A percentile compares a stretch with the other conserved stretches of the same genome.
phyloP scores from a whole-genome alignment of 1,140 invertebrate genomes.

The Diabrotica virgifera region DNA sequence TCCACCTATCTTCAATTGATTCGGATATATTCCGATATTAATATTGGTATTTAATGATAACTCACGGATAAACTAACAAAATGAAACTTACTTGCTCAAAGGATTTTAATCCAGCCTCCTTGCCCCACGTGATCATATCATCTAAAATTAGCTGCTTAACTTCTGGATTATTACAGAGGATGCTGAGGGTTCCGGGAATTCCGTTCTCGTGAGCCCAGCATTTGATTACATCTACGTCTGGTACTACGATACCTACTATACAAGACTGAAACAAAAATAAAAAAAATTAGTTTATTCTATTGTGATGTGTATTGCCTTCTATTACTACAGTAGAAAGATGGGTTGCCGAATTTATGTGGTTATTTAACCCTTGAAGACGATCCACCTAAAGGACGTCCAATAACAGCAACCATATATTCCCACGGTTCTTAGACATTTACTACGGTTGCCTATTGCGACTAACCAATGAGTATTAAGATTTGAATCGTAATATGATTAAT shows the following conservation, averaged over 20 bases:
- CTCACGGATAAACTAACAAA: not conserved
- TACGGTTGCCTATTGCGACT: too few relatives aligned
- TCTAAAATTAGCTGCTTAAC: conserved; percentile 88
- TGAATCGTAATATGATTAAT: too few relatives aligned
- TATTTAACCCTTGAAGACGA: too few relatives aligned
- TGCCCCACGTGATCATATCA: conserved; percentile 85
- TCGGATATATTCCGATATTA: too few relatives aligned
- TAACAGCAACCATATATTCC: too few relatives aligned
- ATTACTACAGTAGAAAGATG: too few relatives aligned
- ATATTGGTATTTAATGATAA: not conserved
- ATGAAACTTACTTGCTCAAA: conserved; percentile 84
- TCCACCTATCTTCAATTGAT: too few relatives aligned
- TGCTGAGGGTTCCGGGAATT: conserved; percentile 81
- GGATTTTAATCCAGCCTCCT: conserved; percentile 85
- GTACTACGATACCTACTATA: conserved; percentile 91
- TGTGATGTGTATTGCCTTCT: too few relatives aligned
- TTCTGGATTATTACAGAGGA: conserved; percentile 81
- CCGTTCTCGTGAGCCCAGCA: conserved; percentile 84
- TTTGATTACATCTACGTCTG: conserved; percentile 89
- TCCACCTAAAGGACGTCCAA: too few relatives aligned
- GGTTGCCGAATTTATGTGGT: too few relatives aligned
- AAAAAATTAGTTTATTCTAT: conserved; percentile 1
- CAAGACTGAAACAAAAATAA: conserved; percentile 68
- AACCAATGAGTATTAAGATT: too few relatives aligned
- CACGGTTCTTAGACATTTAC: too few relatives aligned